phyloP scores from a whole-genome alignment of 2,113 vertebrate genomes.

The Rhadina sibilatrix region DNA sequence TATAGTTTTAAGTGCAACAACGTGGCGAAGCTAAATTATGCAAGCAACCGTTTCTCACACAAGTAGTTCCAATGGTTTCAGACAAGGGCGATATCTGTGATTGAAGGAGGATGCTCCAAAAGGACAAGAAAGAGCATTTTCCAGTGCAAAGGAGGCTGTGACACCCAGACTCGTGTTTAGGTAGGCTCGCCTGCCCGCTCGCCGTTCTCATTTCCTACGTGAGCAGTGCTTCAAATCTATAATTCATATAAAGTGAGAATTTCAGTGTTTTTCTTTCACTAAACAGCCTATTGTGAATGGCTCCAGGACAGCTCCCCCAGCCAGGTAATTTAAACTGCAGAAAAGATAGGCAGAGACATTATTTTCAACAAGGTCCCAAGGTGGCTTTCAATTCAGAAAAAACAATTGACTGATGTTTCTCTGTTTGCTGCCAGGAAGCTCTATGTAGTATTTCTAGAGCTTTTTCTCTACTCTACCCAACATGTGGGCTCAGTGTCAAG shows the following conservation, averaged over 20 bases:
- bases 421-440: slow-evolving; percentile 60
- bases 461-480: slow-evolving; percentile 69
- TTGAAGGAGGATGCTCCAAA: neutral
- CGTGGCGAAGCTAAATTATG: neutral
- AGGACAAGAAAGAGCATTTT: neutral
- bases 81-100: neutral
- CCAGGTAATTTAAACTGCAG: slow-evolving; percentile 59
- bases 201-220: neutral
- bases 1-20: neutral
- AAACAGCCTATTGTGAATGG: slow-evolving; percentile 18
- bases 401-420: slow-evolving; percentile 73
- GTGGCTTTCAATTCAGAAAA: slow-evolving; percentile 67
- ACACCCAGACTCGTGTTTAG: neutral
- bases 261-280: slow-evolving; percentile 9
- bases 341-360: slow-evolving; percentile 53
- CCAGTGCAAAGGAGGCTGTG: neutral
- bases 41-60: slow-evolving; percentile 20
- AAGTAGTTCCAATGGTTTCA: neutral
- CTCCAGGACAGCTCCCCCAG: slow-evolving; percentile 34
- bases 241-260: slow-evolving; percentile 43
- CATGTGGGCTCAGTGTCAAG: slow-evolving; percentile 68
- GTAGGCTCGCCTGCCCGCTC: neutral
- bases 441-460: slow-evolving; percentile 66
- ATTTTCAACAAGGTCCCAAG: slow-evolving; percentile 65
- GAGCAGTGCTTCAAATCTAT: slow-evolving; percentile 42